Conservation (phyloP, 2,113 vertebrate species). For the Ailurus styani region DNA sequence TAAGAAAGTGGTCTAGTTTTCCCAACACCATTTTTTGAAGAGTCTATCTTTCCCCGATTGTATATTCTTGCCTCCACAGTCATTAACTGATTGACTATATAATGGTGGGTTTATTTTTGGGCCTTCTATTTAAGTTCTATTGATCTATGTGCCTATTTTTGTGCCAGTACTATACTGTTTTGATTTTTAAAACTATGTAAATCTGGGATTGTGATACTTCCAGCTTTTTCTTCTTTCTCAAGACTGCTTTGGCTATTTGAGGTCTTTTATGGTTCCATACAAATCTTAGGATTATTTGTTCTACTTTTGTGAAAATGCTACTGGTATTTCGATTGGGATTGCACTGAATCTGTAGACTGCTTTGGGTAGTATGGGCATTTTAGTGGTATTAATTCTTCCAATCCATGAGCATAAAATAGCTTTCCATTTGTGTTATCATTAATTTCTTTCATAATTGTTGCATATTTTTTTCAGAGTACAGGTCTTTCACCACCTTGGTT, state of each 20-base stretch:
- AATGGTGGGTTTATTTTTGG: neutral
- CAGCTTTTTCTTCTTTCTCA: neutral
- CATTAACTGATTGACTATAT: neutral
- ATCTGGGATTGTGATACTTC: neutral
- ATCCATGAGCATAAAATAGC: too few relatives aligned
- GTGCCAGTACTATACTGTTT: neutral
- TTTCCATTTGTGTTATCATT: too few relatives aligned
- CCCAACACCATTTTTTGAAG: neutral
- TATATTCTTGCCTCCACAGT: neutral
- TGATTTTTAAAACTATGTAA: neutral
- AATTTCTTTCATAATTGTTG: too few relatives aligned
- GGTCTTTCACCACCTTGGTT: too few relatives aligned
- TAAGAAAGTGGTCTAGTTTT: neutral
- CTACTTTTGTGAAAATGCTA: too few relatives aligned
- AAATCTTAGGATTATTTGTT: too few relatives aligned
- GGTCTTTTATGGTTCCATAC: too few relatives aligned
- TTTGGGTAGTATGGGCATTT: too few relatives aligned
- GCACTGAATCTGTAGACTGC: too few relatives aligned
- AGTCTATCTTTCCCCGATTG: neutral
- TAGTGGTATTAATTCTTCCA: too few relatives aligned
- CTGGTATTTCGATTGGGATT: too few relatives aligned
- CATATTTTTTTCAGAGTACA: too few relatives aligned
- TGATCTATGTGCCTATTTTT: neutral
- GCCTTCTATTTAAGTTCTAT: neutral
- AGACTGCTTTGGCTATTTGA: neutral